These are phyloP conservation scores for Apamea monoglypha DNA, from an alignment of 2,888 invertebrate genomes.

Conservation along the genomic window DNA sequence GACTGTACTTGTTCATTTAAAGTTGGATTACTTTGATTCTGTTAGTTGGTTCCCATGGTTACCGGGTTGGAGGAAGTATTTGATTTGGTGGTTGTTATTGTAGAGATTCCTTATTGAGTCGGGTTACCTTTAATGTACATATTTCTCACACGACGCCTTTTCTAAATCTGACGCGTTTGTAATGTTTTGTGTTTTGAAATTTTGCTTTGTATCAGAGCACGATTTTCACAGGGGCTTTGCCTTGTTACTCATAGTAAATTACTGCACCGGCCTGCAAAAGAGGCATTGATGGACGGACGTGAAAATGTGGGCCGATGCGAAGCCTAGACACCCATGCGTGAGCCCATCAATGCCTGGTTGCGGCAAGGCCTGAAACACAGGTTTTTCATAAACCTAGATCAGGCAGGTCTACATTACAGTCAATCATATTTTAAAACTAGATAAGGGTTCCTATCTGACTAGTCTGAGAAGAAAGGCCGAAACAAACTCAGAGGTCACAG, in stretches of 20 bases:
- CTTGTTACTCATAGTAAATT: neutral
- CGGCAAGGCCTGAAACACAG: too few relatives aligned
- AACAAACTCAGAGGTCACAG: too few relatives aligned
- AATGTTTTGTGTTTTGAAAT: neutral
- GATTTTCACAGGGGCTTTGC: neutral
- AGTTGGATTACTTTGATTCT: constrained; percentile 59
- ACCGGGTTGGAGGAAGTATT: neutral
- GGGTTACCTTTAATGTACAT: neutral
- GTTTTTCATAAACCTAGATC: too few relatives aligned
- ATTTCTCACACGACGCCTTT: neutral
- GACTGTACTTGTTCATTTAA: constrained; percentile 56
- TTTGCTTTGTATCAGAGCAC: neutral
- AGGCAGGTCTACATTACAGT: too few relatives aligned
- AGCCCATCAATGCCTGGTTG: neutral
- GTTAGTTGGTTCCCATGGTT: constrained; percentile 36
- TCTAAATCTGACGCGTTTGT: neutral
- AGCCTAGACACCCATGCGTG: too few relatives aligned
- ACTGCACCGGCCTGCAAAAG: neutral
- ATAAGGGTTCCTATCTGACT: too few relatives aligned
- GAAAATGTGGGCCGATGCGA: neutral
- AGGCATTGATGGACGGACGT: neutral
- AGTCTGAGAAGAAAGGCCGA: too few relatives aligned
- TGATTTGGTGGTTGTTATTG: neutral
- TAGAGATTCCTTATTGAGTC: neutral
- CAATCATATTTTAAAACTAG: too few relatives aligned